These are phyloP conservation scores for Monoplex corrugatus DNA, from an alignment of 2,888 invertebrate species.

Conservation along the genomic window DNA sequence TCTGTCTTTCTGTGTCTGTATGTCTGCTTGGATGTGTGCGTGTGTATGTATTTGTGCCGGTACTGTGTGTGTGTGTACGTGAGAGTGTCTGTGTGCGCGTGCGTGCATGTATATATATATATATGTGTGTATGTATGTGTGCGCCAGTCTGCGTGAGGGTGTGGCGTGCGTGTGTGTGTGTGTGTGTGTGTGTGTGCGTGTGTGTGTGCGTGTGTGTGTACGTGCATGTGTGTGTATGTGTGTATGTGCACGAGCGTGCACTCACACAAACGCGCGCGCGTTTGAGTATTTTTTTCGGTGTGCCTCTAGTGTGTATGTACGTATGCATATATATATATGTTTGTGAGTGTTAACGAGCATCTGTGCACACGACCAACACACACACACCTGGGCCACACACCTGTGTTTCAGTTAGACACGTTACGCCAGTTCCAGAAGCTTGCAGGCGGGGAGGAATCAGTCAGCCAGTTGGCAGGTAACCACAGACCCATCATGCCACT, in stretches of 20 bases:
- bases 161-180: no score
- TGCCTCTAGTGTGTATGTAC: not conserved
- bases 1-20: not conserved
- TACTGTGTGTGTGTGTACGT: not conserved
- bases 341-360: not conserved
- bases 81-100: not conserved
- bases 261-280: not conserved
- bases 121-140: not conserved
- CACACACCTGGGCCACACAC: no score
- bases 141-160: no score
- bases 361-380: no score
- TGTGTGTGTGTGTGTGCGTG: not conserved
- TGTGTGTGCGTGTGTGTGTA: slow-evolving; percentile 8
- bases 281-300: not conserved
- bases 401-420: slow-evolving; percentile 50
- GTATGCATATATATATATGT: not conserved
- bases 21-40: slow-evolving; percentile 7
- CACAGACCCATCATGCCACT: slow-evolving; percentile 69
- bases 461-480: slow-evolving; percentile 57
- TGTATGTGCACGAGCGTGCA: not conserved
- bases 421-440: slow-evolving; percentile 53
- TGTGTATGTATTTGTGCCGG: slow-evolving; percentile 13
- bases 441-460: slow-evolving; percentile 44
- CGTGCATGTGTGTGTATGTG: slow-evolving; percentile 7
- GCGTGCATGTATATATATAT: not conserved